These are phyloP conservation scores for Erpornis zantholeuca DNA, from an alignment of 2,113 vertebrate species.

Conservation along the genomic window DNA sequence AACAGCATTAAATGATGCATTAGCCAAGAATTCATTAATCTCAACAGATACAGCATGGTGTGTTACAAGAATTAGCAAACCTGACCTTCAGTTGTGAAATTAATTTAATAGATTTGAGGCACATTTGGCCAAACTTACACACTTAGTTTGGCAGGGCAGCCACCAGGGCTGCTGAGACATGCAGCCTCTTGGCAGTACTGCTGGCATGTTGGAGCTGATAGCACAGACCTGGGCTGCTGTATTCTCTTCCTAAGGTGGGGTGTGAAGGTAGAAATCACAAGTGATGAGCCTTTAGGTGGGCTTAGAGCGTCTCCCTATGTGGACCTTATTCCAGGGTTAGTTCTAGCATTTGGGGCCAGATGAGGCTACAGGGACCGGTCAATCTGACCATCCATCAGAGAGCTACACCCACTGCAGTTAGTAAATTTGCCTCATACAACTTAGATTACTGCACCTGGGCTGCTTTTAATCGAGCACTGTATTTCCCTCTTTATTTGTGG, in stretches of 20 bases:
- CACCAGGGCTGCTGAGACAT: neutral
- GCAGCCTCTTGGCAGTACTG: neutral
- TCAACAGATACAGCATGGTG: neutral
- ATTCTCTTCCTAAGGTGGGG: neutral
- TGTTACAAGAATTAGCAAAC: neutral
- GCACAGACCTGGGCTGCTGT: neutral
- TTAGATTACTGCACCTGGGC: neutral
- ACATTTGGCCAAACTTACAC: neutral
- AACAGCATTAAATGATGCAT: neutral
- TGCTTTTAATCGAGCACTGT: neutral
- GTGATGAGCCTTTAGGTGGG: neutral
- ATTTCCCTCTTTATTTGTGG: neutral
- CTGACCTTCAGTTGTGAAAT: neutral
- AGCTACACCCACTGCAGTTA: neutral
- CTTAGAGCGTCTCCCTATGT: neutral
- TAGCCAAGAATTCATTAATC: neutral
- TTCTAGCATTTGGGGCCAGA: neutral
- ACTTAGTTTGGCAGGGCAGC: neutral
- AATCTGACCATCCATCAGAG: neutral
- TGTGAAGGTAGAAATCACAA: neutral
- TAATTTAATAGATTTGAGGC: neutral
- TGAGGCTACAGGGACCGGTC: neutral
- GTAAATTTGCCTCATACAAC: neutral
- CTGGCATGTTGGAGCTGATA: fast-evolving
- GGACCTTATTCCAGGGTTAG: neutral